Evolutionary conservation across 2,113 vertebrate species (phyloP).

Genomic region (Brachyhypopomus gauderio): DNA sequence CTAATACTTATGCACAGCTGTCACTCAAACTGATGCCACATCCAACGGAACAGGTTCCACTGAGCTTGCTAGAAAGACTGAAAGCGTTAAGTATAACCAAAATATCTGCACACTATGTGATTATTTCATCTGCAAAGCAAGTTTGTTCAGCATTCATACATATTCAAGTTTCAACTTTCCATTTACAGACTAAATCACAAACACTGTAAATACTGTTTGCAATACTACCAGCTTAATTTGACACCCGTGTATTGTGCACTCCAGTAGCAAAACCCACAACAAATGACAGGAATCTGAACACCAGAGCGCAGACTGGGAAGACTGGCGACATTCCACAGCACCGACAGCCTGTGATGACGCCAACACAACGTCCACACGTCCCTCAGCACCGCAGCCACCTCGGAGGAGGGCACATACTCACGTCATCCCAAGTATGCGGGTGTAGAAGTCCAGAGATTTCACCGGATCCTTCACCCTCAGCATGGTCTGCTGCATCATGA

Average conservation of each 20-base stretch:
- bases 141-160: too few relatives aligned
- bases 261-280: too few relatives aligned
- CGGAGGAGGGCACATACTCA: conserved; percentile 70
- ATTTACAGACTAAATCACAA: too few relatives aligned
- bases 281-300: not conserved
- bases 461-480: conserved; percentile 93
- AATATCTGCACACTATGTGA: not conserved
- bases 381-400: not conserved
- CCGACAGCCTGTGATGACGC: not conserved
- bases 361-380: not conserved
- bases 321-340: not conserved
- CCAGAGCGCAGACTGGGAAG: not conserved
- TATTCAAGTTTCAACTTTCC: too few relatives aligned
- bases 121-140: not conserved
- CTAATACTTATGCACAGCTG: not conserved
- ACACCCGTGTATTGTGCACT: too few relatives aligned
- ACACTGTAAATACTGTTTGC: too few relatives aligned
- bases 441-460: conserved; percentile 97
- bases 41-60: not conserved
- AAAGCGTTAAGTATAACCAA: too few relatives aligned
- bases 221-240: too few relatives aligned
- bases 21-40: not conserved
- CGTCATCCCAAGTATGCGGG: conserved; percentile 96
- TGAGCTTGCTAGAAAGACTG: not conserved
- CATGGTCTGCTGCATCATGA: conserved; percentile 97